A percentile compares a stretch with the other conserved stretches of the same genome.
Evolutionary conservation across 2,113 vertebrate species (phyloP).

Genomic region (Dicrurus megarhynchus): DNA sequence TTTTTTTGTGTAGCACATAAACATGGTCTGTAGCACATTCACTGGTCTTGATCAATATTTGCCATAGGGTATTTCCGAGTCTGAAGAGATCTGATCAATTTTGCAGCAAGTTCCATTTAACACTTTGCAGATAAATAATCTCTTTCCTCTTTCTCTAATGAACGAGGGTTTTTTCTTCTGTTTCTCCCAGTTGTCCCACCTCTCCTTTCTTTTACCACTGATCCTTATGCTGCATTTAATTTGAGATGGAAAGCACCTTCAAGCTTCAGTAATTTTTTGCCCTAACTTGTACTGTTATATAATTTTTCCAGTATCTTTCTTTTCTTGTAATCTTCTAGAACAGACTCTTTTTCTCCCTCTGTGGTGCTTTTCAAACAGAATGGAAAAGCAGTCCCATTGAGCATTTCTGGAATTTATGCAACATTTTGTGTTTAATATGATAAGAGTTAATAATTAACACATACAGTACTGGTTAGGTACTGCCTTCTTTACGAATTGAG

Average conservation of each 20-base stretch:
- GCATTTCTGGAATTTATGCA: not conserved
- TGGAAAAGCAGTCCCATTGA: not conserved
- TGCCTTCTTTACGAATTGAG: not conserved
- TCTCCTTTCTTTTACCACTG: not conserved
- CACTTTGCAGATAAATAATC: slow-evolving; percentile 61
- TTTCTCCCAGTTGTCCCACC: not conserved
- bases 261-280: not conserved
- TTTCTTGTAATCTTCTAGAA: not conserved
- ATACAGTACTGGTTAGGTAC: not conserved
- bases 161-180: not conserved
- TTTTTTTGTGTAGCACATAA: not conserved
- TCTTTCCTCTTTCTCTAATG: slow-evolving; percentile 57
- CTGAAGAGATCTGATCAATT: slow-evolving; percentile 67
- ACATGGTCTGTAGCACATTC: not conserved
- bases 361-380: not conserved
- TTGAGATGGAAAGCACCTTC: slow-evolving; percentile 52
- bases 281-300: not conserved
- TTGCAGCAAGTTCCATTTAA: slow-evolving; percentile 59
- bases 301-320: not conserved
- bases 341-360: not conserved
- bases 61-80: slow-evolving; percentile 52
- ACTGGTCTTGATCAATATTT: slow-evolving; percentile 57
- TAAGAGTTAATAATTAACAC: not conserved
- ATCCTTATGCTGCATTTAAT: slow-evolving; percentile 17
- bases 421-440: not conserved